A percentile compares a stretch with the other conserved stretches of the same genome.
Evolutionary conservation across 2,888 invertebrate species (phyloP).

Genomic region (Anoncus sp.): DNA sequence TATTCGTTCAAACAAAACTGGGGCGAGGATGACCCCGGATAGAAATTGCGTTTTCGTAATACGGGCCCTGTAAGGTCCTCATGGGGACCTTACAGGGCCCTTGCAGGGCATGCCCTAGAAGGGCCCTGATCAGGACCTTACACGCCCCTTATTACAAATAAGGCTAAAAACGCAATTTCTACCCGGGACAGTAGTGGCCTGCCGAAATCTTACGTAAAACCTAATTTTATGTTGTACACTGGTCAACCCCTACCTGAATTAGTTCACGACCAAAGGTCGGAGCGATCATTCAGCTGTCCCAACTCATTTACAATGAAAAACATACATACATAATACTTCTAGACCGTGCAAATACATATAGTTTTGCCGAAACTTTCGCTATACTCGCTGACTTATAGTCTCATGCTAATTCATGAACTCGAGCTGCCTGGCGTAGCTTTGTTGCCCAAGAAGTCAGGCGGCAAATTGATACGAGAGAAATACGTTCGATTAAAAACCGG

Average conservation of each 20-base stretch:
- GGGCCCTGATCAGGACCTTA: too few species aligned
- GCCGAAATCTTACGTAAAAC: too few species aligned
- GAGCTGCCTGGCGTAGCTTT: not conserved
- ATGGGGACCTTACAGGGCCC: too few species aligned
- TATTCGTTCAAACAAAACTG: too few species aligned
- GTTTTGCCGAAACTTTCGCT: constrained; percentile 11
- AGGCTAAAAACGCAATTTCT: too few species aligned
- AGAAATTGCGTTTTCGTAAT: too few species aligned
- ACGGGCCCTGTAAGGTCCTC: too few species aligned
- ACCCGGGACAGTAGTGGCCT: constrained; percentile 5
- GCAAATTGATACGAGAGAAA: not conserved
- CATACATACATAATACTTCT: not conserved
- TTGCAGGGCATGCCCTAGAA: too few species aligned
- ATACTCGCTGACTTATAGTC: constrained; percentile 1
- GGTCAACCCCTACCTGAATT: not conserved
- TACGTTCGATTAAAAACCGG: constrained; percentile 53
- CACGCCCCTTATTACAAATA: too few species aligned
- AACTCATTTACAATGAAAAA: not conserved
- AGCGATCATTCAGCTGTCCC: not conserved
- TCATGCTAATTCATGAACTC: not conserved
- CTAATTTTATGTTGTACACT: too few species aligned
- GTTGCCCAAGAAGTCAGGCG: not conserved
- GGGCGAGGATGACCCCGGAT: too few species aligned
- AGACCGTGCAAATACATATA: not conserved
- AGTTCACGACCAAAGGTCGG: not conserved